These are phyloP conservation scores for Chymomyza fuscimana DNA, from an alignment of 2,888 invertebrate genomes.

Conservation along the genomic window DNA sequence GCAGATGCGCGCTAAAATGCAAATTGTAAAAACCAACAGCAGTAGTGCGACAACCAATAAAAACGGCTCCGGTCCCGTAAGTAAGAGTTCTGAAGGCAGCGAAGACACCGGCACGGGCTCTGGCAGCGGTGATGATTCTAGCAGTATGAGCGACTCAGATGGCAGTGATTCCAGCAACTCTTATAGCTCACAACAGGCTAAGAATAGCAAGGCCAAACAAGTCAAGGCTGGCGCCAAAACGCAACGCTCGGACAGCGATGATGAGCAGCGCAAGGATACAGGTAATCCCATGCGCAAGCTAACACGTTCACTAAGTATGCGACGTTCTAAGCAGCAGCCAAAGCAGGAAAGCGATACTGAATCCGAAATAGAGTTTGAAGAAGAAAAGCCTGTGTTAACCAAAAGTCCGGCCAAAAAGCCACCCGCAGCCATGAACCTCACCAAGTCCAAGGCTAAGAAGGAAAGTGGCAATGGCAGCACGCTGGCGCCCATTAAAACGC, in stretches of 20 bases:
- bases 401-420: slow-evolving; percentile 85
- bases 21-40: slow-evolving; percentile 34
- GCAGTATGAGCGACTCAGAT: slow-evolving; percentile 68
- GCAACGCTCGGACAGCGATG: slow-evolving; percentile 58
- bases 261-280: slow-evolving; percentile 61
- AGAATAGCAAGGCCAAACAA: slow-evolving; percentile 50
- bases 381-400: slow-evolving; percentile 80
- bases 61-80: slow-evolving; percentile 26
- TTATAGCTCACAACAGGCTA: slow-evolving; percentile 52
- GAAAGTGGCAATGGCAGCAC: slow-evolving; percentile 42
- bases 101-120: slow-evolving; percentile 70
- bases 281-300: slow-evolving; percentile 82
- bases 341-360: slow-evolving; percentile 76
- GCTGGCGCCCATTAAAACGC: slow-evolving; percentile 53
- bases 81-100: slow-evolving; percentile 73
- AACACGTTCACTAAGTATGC: slow-evolving; percentile 85
- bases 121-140: slow-evolving; percentile 50
- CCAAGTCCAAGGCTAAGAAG: slow-evolving; percentile 80
- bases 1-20: slow-evolving; percentile 58
- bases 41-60: slow-evolving; percentile 31
- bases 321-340: slow-evolving; percentile 84
- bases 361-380: slow-evolving; percentile 76
- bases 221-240: slow-evolving; percentile 8
- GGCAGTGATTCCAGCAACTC: slow-evolving; percentile 59
- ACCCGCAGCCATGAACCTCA: slow-evolving; percentile 66